Base-by-base conservation (phyloP, 2,797 vertebrate species). In the Poeciliopsis presidionis region DNA sequence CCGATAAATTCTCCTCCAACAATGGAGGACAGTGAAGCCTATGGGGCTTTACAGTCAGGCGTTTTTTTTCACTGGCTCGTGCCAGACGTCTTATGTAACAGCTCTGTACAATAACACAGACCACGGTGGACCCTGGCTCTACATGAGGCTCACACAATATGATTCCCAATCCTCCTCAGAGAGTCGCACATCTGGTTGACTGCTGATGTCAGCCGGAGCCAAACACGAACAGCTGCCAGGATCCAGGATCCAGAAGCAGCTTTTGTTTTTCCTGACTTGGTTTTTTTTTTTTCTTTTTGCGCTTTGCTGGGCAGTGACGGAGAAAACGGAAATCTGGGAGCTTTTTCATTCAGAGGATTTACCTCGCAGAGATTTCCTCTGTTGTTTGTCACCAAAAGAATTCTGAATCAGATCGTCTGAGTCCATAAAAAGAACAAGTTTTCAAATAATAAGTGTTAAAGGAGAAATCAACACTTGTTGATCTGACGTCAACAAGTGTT, bases 101-200 rank as follows among this genome's bases (percentile, higher is more conserved):
- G 53, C 22, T 72, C 88, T 91, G 84, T 75, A 80, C 83, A 90
- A 91, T 57, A 65, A 67, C 73, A 63, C 18, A 63, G 18, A 39
- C 33, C 9, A 36, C 0, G 59, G 59, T 33, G 30, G 28, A 18
- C 59, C 30, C 2, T 18, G 61, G 30, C 20, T 39, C 33, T 3
- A 18, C 39, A 11, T 39, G 33, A 65, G 61, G 18, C 61, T 39
- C 4, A 1, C 18, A 22, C 61, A 65, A 65, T 65, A 39, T 65
- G 33, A 20, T 65, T 39, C 22, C 18, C 61, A 22, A 65, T 65
- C 33, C 33, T 39, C 16, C 59, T 14, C 41, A 4, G 33, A 70
- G 36, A 61, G 67, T 45, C 46, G 47, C 80, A 89, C 88, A 93
- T 92, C 81, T 91, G 90, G 86, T 69, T 79, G 81, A 84, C 83